Percentiles rank a stretch among this genome's conserved stretches.
These are phyloP conservation scores for Chionis minor DNA, from an alignment of 2,113 vertebrate genomes.

Conservation along the genomic window DNA sequence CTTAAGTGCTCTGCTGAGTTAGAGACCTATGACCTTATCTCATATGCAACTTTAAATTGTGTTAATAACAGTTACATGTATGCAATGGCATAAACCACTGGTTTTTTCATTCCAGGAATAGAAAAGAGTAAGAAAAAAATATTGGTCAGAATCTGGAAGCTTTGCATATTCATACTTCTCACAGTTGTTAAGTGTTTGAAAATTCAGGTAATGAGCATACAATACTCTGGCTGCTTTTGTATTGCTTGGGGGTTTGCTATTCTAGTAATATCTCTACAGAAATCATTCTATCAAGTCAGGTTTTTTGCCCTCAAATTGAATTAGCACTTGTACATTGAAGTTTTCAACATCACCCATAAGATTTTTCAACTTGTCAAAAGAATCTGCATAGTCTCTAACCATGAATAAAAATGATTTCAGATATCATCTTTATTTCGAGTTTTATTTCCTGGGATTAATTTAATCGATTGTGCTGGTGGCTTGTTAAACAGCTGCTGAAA, in stretches of 20 bases:
- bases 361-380: constrained; percentile 77
- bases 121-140: background rate
- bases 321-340: constrained; percentile 70
- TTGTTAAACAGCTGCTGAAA: constrained; percentile 58
- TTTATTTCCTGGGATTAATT: constrained; percentile 76
- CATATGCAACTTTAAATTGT: background rate
- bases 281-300: constrained; percentile 49
- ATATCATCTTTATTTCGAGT: constrained; percentile 69
- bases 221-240: constrained; percentile 64
- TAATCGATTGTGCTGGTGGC: constrained; percentile 66
- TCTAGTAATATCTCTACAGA: constrained; percentile 57
- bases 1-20: background rate
- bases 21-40: background rate
- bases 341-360: constrained; percentile 78
- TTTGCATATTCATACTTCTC: constrained; percentile 72
- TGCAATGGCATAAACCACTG: background rate
- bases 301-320: constrained; percentile 49
- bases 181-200: constrained; percentile 64
- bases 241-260: constrained; percentile 70
- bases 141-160: constrained; percentile 34
- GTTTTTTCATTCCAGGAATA: constrained; percentile 4
- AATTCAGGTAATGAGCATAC: constrained; percentile 68
- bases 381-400: constrained; percentile 70
- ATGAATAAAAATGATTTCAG: constrained; percentile 80
- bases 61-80: background rate